Evolutionary conservation across 37 sponge, comb jelly and placozoan genomes (phyloP).

Genomic region (Spongilla lacustris): DNA sequence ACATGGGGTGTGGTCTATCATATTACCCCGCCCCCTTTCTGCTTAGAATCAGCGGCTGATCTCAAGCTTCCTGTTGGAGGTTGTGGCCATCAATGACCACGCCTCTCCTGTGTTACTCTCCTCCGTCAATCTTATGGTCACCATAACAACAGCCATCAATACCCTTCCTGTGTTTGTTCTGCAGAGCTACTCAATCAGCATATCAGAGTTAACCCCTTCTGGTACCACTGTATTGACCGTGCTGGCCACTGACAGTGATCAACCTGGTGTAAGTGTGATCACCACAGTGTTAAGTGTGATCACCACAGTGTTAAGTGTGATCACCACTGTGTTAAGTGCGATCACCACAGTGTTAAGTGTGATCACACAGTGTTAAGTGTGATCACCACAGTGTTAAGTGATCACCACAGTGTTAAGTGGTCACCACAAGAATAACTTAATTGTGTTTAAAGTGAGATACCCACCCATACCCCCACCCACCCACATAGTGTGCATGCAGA

Average conservation of each 20-base stretch:
- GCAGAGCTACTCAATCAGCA: conserved; percentile 2
- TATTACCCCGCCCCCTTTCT: not conserved
- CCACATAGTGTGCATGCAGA: not conserved
- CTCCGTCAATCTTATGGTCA: conserved; percentile 19
- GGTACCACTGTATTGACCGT: conserved; percentile 37
- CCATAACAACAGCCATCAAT: conserved; percentile 37
- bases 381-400: too few relatives aligned
- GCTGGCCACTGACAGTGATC: conserved; percentile 55
- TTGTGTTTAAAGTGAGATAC: too few relatives aligned
- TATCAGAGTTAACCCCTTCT: conserved; percentile 21
- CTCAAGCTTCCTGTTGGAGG: not conserved
- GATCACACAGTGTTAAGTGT: too few relatives aligned
- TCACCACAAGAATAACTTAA: too few relatives aligned
- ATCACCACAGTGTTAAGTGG: too few relatives aligned
- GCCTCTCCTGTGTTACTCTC: not conserved
- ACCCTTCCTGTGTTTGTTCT: conserved; percentile 23
- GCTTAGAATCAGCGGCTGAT: not conserved
- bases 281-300: too few relatives aligned
- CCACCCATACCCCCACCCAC: too few relatives aligned
- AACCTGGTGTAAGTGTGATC: conserved; percentile 23
- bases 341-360: too few relatives aligned
- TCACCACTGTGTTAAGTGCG: too few relatives aligned
- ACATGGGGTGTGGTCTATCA: not conserved
- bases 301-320: too few relatives aligned
- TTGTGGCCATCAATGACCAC: conserved; percentile 43